Evolutionary conservation across 2,113 vertebrate species (phyloP).

Genomic region (Cyrtonyx montezumae): DNA sequence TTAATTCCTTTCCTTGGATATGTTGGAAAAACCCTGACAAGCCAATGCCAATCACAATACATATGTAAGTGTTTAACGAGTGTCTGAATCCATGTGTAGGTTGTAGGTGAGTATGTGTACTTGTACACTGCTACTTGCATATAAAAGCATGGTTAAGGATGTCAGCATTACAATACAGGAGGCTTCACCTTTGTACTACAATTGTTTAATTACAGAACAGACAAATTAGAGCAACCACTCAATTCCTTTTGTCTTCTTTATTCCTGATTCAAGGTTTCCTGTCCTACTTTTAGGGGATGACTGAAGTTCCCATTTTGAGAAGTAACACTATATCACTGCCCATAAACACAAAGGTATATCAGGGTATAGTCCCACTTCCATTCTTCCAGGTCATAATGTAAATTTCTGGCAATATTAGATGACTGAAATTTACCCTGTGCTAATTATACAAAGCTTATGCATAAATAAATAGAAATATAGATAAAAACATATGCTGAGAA

Average conservation of each 20-base stretch:
- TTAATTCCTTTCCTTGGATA: background rate
- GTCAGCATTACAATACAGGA: accelerated
- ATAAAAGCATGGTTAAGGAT: background rate
- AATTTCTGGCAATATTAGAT: background rate
- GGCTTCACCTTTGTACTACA: background rate
- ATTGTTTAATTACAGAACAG: background rate
- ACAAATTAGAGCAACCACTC: background rate
- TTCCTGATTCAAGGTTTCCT: background rate
- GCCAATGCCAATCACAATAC: background rate
- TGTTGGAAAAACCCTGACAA: background rate
- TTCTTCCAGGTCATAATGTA: background rate
- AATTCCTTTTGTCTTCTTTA: background rate
- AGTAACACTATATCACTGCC: background rate
- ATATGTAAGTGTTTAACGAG: background rate
- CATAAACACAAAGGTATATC: accelerated
- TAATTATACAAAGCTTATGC: background rate
- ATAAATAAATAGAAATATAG: background rate
- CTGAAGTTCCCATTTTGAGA: background rate
- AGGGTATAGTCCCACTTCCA: background rate
- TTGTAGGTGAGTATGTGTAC: background rate
- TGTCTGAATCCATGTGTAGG: accelerated
- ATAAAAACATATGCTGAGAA: background rate
- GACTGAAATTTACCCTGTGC: background rate
- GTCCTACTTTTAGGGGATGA: background rate
- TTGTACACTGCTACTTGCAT: background rate